Evolutionary conservation across 2,888 invertebrate genomes (phyloP).

Genomic region (Stenurella melanura): DNA sequence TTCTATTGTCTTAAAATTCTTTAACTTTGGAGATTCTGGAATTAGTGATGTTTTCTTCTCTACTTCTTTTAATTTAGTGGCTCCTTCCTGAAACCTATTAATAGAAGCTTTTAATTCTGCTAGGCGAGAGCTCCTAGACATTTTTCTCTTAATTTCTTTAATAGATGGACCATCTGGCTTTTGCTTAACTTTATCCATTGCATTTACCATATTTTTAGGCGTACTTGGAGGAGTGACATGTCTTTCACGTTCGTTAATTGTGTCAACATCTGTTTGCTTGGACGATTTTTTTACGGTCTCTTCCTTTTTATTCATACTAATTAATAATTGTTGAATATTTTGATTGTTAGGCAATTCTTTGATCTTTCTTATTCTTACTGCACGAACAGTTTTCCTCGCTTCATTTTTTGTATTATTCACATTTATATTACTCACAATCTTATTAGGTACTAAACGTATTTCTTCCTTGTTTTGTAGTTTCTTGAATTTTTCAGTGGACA

Average conservation of each 20-base stretch:
- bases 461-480: slow-evolving; percentile 58
- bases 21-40: slow-evolving; percentile 75
- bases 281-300: slow-evolving; percentile 3
- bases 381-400: slow-evolving; percentile 44
- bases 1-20: slow-evolving; percentile 84
- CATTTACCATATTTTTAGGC: slow-evolving; percentile 70
- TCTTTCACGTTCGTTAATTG: slow-evolving; percentile 40
- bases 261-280: slow-evolving; percentile 28
- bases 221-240: slow-evolving; percentile 65
- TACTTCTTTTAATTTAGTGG: slow-evolving; percentile 77
- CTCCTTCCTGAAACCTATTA: slow-evolving; percentile 79
- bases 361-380: slow-evolving; percentile 55
- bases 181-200: slow-evolving; percentile 73
- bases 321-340: slow-evolving; percentile 65
- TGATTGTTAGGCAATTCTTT: slow-evolving; percentile 58
- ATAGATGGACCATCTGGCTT: slow-evolving; percentile 80
- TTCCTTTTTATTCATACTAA: slow-evolving; percentile 57
- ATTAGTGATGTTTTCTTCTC: slow-evolving; percentile 66
- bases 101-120: slow-evolving; percentile 83
- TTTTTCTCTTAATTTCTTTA: slow-evolving; percentile 81
- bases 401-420: slow-evolving; percentile 31
- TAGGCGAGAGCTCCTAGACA: slow-evolving; percentile 81
- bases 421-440: slow-evolving; percentile 49
- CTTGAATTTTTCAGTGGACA: slow-evolving; percentile 38
- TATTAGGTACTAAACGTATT: slow-evolving; percentile 48